Base-by-base conservation (phyloP, 2,113 vertebrate genomes). In the Erythrocercus mccallii region DNA sequence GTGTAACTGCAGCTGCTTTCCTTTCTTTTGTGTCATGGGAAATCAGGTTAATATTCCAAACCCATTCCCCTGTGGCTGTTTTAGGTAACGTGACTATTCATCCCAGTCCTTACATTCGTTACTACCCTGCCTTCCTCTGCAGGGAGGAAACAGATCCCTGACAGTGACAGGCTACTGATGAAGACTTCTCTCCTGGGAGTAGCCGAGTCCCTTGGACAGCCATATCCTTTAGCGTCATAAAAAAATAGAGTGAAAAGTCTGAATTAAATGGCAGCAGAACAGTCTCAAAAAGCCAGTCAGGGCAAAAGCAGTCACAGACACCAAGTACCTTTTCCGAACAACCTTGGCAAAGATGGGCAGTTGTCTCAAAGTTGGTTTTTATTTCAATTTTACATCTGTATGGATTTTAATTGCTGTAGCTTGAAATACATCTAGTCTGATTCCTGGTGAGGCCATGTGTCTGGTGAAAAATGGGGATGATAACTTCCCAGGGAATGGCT, bases 381-480 rank as follows among this genome's bases (percentile, higher is more conserved):
- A 65, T 95, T 93, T 88, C 4, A 23, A 90, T 79, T 94, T 81
- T 77, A 57, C 25, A 38, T 95, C 56, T 57, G 68, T 91, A 90
- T 76, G 30, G 53, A 93, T 93, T 96, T 94, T 93, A 96, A 87
- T 94, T 91, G 65, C 22, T 53, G 28, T 86, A 91, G 44, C 16
- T 94, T 87, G 95, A 91, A 90, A 62, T 74, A 42, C 77, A 92
- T 77, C 57, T 77, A 78, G 65, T 79, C 73, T 81, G 77, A 85
- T 95, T 96, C 93, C 38, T 0, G 5, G 84, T 86, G 95, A 60
- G 30, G 6, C 62, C 50, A 60, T 66, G 60, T 81, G 70, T 69
- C 57, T 78, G 48, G 27, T 96, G 90, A 97, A 91, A 96, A 93
- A 97, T 90, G 90, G 48, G 30, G 48, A 84, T 64, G 68, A 73